Conservation (phyloP, 2,888 invertebrate species). For the Ochropleura leucogaster region DNA sequence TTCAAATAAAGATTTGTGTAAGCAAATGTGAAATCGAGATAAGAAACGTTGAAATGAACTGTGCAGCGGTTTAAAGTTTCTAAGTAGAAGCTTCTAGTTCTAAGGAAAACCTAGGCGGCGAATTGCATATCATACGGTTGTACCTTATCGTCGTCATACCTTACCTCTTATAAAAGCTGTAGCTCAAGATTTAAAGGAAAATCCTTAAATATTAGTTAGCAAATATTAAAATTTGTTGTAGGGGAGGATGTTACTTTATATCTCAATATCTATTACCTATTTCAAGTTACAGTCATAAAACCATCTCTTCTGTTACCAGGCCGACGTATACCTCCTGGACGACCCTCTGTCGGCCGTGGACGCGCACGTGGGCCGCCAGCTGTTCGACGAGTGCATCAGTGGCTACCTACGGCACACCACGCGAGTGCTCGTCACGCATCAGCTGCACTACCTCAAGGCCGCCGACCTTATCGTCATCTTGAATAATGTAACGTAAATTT, state of each 20-base stretch:
- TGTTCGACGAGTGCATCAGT: slow-evolving; percentile 94
- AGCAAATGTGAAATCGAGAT: not conserved
- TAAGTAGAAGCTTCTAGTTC: not conserved
- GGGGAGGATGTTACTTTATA: no score
- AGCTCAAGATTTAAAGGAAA: not conserved
- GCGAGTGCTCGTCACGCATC: slow-evolving; percentile 96
- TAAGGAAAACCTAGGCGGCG: not conserved
- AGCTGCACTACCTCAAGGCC: slow-evolving; percentile 92
- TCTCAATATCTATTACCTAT: not conserved
- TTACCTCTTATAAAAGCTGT: not conserved
- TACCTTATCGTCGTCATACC: not conserved
- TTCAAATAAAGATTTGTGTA: not conserved
- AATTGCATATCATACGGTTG: not conserved
- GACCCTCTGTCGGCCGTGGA: slow-evolving; percentile 96
- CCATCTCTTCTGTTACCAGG: slow-evolving; percentile 78
- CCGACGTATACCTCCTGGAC: slow-evolving; percentile 95
- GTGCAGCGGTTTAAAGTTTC: not conserved
- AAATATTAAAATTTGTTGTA: no score
- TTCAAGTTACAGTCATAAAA: not conserved
- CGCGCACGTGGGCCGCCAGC: slow-evolving; percentile 93
- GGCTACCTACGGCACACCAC: slow-evolving; percentile 93
- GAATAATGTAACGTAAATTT: slow-evolving; percentile 79
- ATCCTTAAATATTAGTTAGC: not conserved
- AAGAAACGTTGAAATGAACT: not conserved
- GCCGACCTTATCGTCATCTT: slow-evolving; percentile 91